Percentiles rank a stretch among this genome's conserved stretches.
Evolutionary conservation across 2,888 invertebrate species (phyloP).

Genomic region (Allygus modestus): DNA sequence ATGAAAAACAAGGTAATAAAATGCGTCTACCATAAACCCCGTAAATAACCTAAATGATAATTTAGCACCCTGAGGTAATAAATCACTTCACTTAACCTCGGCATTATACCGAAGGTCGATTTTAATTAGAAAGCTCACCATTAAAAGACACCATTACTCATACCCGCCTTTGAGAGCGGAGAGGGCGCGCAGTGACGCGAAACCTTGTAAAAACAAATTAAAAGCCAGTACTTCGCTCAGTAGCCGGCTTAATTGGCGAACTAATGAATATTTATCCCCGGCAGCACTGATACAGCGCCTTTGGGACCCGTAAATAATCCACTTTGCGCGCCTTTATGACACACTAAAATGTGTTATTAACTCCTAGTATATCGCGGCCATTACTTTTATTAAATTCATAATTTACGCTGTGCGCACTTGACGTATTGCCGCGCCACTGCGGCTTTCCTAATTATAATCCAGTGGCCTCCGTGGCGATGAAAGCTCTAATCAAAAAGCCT

Average conservation of each 20-base stretch:
- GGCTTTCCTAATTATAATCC: conserved; percentile 38
- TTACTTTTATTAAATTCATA: conserved; percentile 65
- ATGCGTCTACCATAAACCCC: too few relatives aligned
- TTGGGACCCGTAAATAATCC: conserved; percentile 64
- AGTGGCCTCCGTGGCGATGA: neutral
- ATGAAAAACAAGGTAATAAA: too few relatives aligned
- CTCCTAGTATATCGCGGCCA: conserved; percentile 63
- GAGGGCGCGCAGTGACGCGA: conserved; percentile 45
- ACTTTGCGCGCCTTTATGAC: conserved; percentile 65
- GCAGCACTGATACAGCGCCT: conserved; percentile 63
- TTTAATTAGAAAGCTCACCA: conserved; percentile 32
- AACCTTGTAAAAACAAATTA: conserved; percentile 65
- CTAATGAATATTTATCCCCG: conserved; percentile 65
- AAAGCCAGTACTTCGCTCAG: conserved; percentile 63
- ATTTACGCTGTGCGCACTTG: conserved; percentile 54
- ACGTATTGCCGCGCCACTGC: conserved; percentile 31
- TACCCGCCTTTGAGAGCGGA: conserved; percentile 29
- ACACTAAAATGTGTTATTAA: conserved; percentile 65
- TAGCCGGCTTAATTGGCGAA: conserved; percentile 63
- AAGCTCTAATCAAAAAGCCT: conserved; percentile 10
- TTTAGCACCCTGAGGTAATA: neutral
- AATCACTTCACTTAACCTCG: conserved; percentile 19
- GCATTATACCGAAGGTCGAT: conserved; percentile 30
- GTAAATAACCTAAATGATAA: too few relatives aligned
- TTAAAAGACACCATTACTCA: conserved; percentile 52